A percentile compares a stretch with the other conserved stretches of the same genome.
phyloP scores from a whole-genome alignment of 2,888 invertebrate species.

The Pterobdella sp. region DNA sequence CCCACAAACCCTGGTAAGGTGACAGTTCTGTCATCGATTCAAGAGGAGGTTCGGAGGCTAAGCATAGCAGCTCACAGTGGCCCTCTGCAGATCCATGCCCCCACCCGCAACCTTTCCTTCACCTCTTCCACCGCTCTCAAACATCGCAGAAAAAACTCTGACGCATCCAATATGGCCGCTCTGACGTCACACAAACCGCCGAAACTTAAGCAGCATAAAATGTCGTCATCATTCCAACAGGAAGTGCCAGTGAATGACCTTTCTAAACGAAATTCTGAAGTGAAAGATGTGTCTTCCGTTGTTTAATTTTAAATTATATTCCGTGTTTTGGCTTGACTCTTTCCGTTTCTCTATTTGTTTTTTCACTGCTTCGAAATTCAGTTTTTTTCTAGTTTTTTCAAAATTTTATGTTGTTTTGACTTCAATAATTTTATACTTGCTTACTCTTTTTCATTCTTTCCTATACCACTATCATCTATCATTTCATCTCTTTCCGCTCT shows the following conservation, averaged over 20 bases:
- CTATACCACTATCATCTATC: too few relatives aligned
- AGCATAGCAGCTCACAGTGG: constrained; percentile 32
- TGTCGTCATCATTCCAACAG: not conserved
- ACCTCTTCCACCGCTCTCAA: not conserved
- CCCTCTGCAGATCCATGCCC: constrained; percentile 23
- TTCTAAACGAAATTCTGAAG: not conserved
- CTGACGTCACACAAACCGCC: not conserved
- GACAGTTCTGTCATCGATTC: constrained; percentile 49
- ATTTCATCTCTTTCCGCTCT: too few relatives aligned
- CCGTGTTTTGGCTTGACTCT: too few relatives aligned
- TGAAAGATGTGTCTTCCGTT: too few relatives aligned
- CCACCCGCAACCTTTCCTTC: constrained; percentile 18
- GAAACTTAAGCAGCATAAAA: constrained; percentile 1
- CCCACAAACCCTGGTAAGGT: too few relatives aligned
- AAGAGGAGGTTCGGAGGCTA: constrained; percentile 38
- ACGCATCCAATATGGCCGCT: not conserved
- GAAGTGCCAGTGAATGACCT: not conserved
- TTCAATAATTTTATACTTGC: too few relatives aligned
- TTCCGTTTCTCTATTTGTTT: too few relatives aligned
- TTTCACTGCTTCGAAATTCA: too few relatives aligned
- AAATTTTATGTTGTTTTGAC: too few relatives aligned
- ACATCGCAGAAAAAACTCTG: not conserved
- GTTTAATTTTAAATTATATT: too few relatives aligned
- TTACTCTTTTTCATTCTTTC: too few relatives aligned
- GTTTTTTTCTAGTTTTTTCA: too few relatives aligned